These are phyloP conservation scores for Lucilia sericata DNA, from an alignment of 1,140 invertebrate genomes.

Conservation along the genomic window DNA sequence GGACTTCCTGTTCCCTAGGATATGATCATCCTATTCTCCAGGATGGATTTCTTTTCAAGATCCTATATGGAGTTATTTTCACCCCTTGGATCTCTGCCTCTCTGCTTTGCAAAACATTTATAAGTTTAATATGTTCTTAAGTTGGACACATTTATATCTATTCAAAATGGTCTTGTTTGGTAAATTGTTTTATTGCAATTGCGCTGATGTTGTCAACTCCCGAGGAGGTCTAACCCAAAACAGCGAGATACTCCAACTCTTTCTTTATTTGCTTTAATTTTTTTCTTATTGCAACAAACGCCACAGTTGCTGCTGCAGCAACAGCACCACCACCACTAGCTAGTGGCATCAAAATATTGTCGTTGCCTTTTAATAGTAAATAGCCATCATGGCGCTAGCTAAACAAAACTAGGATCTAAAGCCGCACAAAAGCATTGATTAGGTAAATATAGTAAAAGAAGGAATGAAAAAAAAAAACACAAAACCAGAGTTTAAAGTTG, in stretches of 20 bases:
- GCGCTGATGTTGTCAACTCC: constrained; percentile 45
- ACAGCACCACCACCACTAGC: neutral
- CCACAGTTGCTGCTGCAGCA: neutral
- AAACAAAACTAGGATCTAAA: neutral
- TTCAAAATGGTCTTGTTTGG: constrained; percentile 38
- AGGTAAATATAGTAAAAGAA: neutral
- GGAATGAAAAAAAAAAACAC: neutral
- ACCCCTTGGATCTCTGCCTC: too few species aligned
- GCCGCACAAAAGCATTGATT: neutral
- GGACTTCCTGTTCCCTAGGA: too few species aligned
- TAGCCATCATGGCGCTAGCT: constrained; percentile 31
- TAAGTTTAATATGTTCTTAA: constrained; percentile 25
- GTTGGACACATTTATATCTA: constrained; percentile 30
- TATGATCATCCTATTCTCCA: too few species aligned
- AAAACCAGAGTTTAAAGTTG: neutral
- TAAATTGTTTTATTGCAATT: constrained; percentile 45
- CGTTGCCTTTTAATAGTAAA: constrained; percentile 13
- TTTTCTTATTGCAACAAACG: too few species aligned
- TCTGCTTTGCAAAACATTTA: neutral
- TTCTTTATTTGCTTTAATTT: neutral
- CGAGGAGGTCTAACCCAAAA: constrained; percentile 41
- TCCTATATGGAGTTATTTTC: too few species aligned
- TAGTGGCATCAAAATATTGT: constrained; percentile 31
- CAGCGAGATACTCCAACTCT: neutral
- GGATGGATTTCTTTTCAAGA: too few species aligned